Evolutionary conservation across 2,113 vertebrate genomes (phyloP), one percentile per base, ranked within the genome.

Genomic region (Cyphomyrus discorhynchus): DNA sequence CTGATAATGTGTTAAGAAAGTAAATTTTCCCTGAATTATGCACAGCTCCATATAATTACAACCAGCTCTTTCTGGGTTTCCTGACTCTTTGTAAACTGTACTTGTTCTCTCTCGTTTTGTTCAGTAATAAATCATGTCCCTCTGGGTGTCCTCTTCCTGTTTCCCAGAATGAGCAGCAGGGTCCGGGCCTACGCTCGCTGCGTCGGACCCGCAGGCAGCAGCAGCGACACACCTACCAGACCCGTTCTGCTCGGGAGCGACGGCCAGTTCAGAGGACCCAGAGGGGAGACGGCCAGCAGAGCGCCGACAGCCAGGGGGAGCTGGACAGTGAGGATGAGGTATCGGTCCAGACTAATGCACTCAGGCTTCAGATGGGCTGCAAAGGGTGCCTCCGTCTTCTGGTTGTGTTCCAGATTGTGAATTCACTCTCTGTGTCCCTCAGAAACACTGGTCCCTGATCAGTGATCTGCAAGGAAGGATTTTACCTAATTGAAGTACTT

Each of bases 211-310:
- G 97, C 74, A 96, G 96, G 82, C 96, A 97, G 92, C 97, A 99
- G 74, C 96, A 95, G 86, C 97, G 95, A 42, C 98, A 99, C 21
- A 92, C 97, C 19, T 99, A 99, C 90, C 97, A 98, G 91, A 99
- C 98, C 0, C 97, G 98, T 80, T 99, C 98, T 1, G 97, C 97
- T 47, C 97, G 96, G 3, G 97, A 98, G 8, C 96, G 97, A 88
- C 96, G 90, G 50, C 95, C 95, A 0, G 94, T 94, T 52, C 94
- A 93, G 91, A 93, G 95, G 0, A 92, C 92, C 56, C 95, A 96
- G 21, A 93, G 89, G 31, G 3, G 94, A 39, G 94, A 93, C 1
- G 92, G 92, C 2, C 91, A 91, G 3, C 96, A 93, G 4, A 93
- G 86, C 24, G 91, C 96, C 8, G 95, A 94, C 5, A 94, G 94